phyloP scores from a whole-genome alignment of 64 coral and sea anemone species.

The Platygyra sinensis region DNA sequence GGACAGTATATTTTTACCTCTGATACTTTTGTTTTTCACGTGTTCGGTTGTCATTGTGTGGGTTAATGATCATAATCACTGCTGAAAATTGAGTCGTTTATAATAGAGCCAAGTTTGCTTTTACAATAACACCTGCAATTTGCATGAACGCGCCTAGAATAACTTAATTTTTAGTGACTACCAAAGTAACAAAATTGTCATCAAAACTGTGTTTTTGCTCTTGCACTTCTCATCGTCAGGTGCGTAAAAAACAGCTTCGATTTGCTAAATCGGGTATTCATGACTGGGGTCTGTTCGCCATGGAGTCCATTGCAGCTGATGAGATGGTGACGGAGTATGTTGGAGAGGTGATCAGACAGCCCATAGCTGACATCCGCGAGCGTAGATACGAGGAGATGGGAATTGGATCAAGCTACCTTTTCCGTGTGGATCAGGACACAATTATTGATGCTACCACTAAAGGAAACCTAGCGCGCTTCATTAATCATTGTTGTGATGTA shows the following conservation, averaged over 20 bases:
- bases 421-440: slow-evolving; percentile 89
- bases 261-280: slow-evolving; percentile 95
- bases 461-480: slow-evolving; percentile 95
- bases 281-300: slow-evolving; percentile 96
- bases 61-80: too few relatives aligned
- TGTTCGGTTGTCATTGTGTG: too few relatives aligned
- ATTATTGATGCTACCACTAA: slow-evolving; percentile 94
- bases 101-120: too few relatives aligned
- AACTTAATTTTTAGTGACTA: too few relatives aligned
- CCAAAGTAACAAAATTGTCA: background rate
- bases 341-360: slow-evolving; percentile 91
- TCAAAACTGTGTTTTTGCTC: too few relatives aligned
- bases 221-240: slow-evolving; percentile 40
- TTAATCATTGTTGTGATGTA: slow-evolving; percentile 99
- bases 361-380: slow-evolving; percentile 89
- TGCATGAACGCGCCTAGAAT: too few relatives aligned
- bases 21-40: too few relatives aligned
- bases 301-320: slow-evolving; percentile 93
- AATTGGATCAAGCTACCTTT: slow-evolving; percentile 96
- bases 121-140: too few relatives aligned
- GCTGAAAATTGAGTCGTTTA: too few relatives aligned
- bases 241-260: slow-evolving; percentile 94
- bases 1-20: too few relatives aligned
- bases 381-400: slow-evolving; percentile 86
- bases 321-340: slow-evolving; percentile 99